Evolutionary conservation across 2,888 invertebrate species (phyloP), one percentile per base, ranked within the genome.

Genomic region (Dasypolia templi): DNA sequence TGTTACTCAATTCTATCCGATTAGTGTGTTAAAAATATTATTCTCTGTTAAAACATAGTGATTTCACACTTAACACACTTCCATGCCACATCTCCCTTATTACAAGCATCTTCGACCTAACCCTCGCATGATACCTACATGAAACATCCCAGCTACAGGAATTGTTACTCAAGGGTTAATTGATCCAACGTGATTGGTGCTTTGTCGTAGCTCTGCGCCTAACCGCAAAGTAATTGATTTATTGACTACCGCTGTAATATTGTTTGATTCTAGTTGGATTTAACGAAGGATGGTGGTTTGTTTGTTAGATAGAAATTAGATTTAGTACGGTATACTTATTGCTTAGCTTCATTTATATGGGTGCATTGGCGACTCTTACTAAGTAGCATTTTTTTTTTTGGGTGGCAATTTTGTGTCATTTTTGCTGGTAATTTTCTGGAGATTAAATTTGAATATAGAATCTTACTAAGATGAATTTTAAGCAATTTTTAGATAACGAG

Each of bases 141-240:
- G 44, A 11, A 26, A 66, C 59, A 72, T 56, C 55, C 66, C 35
- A 58, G 69, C 55, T 75, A 74, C 81, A 79, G 77, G 71, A 81
- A 86, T 80, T 87, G 89, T 89, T 88, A 90, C 89, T 91, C 86
- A 89, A 83, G 70, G 59, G 81, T 77, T 90, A 91, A 91, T 90
- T 88, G 88, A 89, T 84, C 76, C 78, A 81, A 82, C 89, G 83
- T 85, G 87, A 88, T 88, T 87, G 85, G 74, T 80, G 78, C 83
- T 81, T 77, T 81, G 84, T 82, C 77, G 64, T 66, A 61, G 67
- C 68, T 68, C 75, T 61, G 74, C 65, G 65, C 68, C 55, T 59
- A 69, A 75, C 77, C 77, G 22, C 79, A 46, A 55, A 56, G 72
- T 83, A 82, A 83, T 86, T 77, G 82, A 83, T 84, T 78, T 81